A percentile compares a stretch with the other conserved stretches of the same genome.
These are phyloP conservation scores for Agrotis ipsilon DNA, from an alignment of 2,888 invertebrate genomes.

Conservation along the genomic window DNA sequence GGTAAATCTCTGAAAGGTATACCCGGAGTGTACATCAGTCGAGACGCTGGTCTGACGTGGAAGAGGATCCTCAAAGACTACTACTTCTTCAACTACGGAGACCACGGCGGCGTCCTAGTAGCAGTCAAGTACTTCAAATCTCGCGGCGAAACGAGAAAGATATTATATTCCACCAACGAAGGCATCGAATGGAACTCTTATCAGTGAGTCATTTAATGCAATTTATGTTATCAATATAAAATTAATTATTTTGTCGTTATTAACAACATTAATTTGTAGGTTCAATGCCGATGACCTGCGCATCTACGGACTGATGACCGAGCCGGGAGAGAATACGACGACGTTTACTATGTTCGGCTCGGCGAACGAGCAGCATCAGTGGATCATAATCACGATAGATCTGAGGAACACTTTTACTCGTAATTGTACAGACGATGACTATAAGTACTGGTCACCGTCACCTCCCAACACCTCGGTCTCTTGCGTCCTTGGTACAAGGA, in stretches of 20 bases:
- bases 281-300: conserved; percentile 94
- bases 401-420: conserved; percentile 90
- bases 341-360: conserved; percentile 98
- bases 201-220: conserved; percentile 79
- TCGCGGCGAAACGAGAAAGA: conserved; percentile 94
- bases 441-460: conserved; percentile 97
- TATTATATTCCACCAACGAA: conserved; percentile 96
- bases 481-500: conserved; percentile 95
- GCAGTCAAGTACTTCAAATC: conserved; percentile 96
- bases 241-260: conserved; percentile 49
- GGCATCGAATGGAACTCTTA: conserved; percentile 95
- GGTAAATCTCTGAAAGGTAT: conserved; percentile 95
- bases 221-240: conserved; percentile 45
- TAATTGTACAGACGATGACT: conserved; percentile 94
- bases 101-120: conserved; percentile 97
- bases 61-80: conserved; percentile 95
- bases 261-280: conserved; percentile 79
- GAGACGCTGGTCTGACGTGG: conserved; percentile 90
- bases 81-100: conserved; percentile 97
- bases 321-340: conserved; percentile 98
- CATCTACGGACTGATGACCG: conserved; percentile 98
- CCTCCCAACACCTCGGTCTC: conserved; percentile 91
- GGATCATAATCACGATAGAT: conserved; percentile 96
- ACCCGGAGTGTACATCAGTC: conserved; percentile 91
- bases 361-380: conserved; percentile 94